Percentiles rank a stretch among this genome's conserved stretches.
Conservation (phyloP, 1,140 invertebrate genomes). For the Sweltsa coloradensis region DNA sequence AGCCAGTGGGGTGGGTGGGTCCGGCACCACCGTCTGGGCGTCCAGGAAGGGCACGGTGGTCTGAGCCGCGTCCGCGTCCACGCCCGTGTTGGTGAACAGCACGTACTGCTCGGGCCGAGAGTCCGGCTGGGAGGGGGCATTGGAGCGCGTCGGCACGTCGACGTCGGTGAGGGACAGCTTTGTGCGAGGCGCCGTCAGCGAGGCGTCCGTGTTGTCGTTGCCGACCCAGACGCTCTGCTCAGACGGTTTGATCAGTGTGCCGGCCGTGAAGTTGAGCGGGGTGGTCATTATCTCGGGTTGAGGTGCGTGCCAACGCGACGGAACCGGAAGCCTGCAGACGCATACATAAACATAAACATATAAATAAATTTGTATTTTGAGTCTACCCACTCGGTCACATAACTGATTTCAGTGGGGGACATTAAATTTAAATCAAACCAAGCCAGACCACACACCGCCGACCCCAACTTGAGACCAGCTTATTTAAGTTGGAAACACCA, state of each 20-base stretch:
- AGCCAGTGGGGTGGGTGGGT: slow-evolving; percentile 44
- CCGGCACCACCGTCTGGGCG: slow-evolving; percentile 51
- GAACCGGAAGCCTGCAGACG: slow-evolving; percentile 48
- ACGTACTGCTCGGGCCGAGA: slow-evolving; percentile 62
- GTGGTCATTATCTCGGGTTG: slow-evolving; percentile 65
- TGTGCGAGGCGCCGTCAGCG: slow-evolving; percentile 25
- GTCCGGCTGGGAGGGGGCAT: slow-evolving; percentile 42
- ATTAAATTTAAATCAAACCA: no score
- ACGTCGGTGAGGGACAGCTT: slow-evolving; percentile 42
- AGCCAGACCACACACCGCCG: no score
- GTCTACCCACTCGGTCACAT: no score
- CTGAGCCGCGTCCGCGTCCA: slow-evolving; percentile 71
- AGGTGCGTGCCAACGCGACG: slow-evolving; percentile 63
- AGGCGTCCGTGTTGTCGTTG: slow-evolving; percentile 63
- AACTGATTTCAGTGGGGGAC: no score
- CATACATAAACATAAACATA: not conserved
- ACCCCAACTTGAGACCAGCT: no score
- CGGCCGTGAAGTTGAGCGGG: slow-evolving; percentile 65
- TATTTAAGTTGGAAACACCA: no score
- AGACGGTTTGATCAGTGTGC: slow-evolving; percentile 41
- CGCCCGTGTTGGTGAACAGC: slow-evolving; percentile 57
- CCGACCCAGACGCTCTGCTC: slow-evolving; percentile 60
- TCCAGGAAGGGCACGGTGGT: slow-evolving; percentile 77
- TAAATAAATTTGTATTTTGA: no score
- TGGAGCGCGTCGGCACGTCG: slow-evolving; percentile 51